phyloP scores from a whole-genome alignment of 2,888 invertebrate species.

The Hemicrepidius hirtus region DNA sequence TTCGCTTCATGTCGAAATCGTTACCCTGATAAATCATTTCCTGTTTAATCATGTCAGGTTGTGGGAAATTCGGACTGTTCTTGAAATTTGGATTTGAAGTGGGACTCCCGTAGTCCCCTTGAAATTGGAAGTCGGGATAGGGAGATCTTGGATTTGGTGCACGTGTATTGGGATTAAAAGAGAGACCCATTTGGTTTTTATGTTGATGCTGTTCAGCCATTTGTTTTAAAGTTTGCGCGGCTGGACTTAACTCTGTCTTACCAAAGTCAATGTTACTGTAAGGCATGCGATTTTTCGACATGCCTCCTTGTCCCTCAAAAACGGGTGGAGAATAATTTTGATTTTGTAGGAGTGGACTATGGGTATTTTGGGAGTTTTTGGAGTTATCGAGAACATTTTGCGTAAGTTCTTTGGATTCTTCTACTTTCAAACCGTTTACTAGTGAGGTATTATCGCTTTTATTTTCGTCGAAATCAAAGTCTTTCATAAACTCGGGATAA shows the following conservation, averaged over 20 bases:
- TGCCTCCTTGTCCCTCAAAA: slow-evolving; percentile 60
- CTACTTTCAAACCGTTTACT: slow-evolving; percentile 66
- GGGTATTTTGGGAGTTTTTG: slow-evolving; percentile 61
- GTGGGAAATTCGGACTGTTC: slow-evolving; percentile 69
- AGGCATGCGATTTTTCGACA: slow-evolving; percentile 60
- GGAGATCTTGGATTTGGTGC: slow-evolving; percentile 74
- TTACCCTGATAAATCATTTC: slow-evolving; percentile 72
- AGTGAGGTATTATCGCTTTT: slow-evolving; percentile 63
- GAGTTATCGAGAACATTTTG: slow-evolving; percentile 56
- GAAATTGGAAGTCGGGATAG: slow-evolving; percentile 78
- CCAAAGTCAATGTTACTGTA: slow-evolving; percentile 70
- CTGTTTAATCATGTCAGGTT: slow-evolving; percentile 75
- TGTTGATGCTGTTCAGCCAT: slow-evolving; percentile 98
- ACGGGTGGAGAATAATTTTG: slow-evolving; percentile 68
- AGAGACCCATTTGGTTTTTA: slow-evolving; percentile 81
- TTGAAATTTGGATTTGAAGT: slow-evolving; percentile 70
- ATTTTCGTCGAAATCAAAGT: slow-evolving; percentile 83
- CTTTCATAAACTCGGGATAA: slow-evolving; percentile 88
- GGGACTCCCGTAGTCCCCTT: slow-evolving; percentile 74
- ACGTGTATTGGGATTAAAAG: slow-evolving; percentile 72
- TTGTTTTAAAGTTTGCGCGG: slow-evolving; percentile 95
- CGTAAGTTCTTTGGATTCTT: slow-evolving; percentile 67
- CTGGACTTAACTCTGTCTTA: slow-evolving; percentile 85
- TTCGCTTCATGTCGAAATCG: slow-evolving; percentile 72
- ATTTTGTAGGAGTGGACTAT: slow-evolving; percentile 65